A percentile compares a stretch with the other conserved stretches of the same genome.
phyloP scores from a whole-genome alignment of 2,888 invertebrate genomes.

The Cistogaster globosa region DNA sequence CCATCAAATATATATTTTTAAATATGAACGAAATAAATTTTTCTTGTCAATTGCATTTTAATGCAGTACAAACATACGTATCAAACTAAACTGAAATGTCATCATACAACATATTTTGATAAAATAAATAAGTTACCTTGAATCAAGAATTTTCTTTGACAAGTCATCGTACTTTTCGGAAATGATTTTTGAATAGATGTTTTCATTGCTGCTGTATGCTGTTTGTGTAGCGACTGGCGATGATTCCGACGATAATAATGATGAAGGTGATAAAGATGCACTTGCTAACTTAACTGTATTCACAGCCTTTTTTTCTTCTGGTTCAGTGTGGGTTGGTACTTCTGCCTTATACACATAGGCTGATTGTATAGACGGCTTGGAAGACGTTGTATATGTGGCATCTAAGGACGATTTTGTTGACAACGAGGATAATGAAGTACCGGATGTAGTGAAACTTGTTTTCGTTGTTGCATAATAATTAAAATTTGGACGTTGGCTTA shows the following conservation, averaged over 20 bases:
- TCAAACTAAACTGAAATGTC: too few relatives aligned
- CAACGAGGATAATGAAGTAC: conserved; percentile 35
- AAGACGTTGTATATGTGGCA: conserved; percentile 57
- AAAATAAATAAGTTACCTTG: conserved; percentile 83
- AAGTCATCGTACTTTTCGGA: conserved; percentile 82
- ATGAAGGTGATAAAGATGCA: conserved; percentile 57
- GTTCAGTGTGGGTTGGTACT: conserved; percentile 74
- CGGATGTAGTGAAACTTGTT: conserved; percentile 51
- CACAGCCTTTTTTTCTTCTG: conserved; percentile 74
- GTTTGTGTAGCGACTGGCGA: conserved; percentile 22
- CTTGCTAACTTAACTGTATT: conserved; percentile 64
- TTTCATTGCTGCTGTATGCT: conserved; percentile 33
- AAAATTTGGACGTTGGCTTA: conserved; percentile 9
- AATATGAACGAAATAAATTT: too few relatives aligned
- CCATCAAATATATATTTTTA: too few relatives aligned
- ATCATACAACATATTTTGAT: background rate
- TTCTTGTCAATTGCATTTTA: too few relatives aligned
- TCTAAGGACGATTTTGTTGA: conserved; percentile 28
- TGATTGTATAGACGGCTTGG: conserved; percentile 67
- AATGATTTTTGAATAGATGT: conserved; percentile 44
- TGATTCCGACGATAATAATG: too few relatives aligned
- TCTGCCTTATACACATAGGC: conserved; percentile 68
- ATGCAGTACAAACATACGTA: too few relatives aligned
- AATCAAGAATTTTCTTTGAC: conserved; percentile 85
- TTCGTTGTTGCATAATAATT: conserved; percentile 40